A percentile compares a stretch with the other conserved stretches of the same genome.
These are phyloP conservation scores for Himalopsyche anomala DNA, from an alignment of 2,888 invertebrate genomes.

Conservation along the genomic window DNA sequence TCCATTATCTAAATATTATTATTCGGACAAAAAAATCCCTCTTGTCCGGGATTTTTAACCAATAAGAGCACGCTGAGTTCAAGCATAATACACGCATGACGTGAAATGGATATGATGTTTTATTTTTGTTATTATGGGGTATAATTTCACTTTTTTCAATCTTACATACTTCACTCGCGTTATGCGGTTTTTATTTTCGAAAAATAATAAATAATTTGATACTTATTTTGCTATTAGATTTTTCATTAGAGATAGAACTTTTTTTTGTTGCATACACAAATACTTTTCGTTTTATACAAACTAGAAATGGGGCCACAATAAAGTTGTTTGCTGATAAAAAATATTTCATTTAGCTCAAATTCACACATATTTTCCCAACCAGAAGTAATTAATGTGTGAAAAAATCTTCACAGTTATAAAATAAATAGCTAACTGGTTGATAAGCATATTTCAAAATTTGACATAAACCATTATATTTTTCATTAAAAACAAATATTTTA, in stretches of 20 bases:
- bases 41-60: constrained; percentile 13
- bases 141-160: background rate
- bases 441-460: too few species aligned
- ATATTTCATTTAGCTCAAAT: too few species aligned
- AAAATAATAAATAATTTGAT: background rate
- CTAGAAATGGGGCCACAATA: too few species aligned
- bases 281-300: too few species aligned
- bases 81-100: constrained; percentile 24
- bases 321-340: too few species aligned
- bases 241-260: background rate
- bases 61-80: constrained; percentile 26
- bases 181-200: background rate
- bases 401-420: too few species aligned
- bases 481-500: too few species aligned
- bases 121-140: background rate
- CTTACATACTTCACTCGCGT: background rate
- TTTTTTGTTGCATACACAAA: background rate
- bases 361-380: too few species aligned
- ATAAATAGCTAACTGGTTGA: too few species aligned
- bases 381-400: too few species aligned
- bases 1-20: constrained; percentile 34
- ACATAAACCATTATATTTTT: too few species aligned
- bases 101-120: constrained; percentile 23
- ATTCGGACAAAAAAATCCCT: constrained; percentile 20
- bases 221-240: background rate